Conservation (phyloP, 92 coral and sea anemone species). For the Heliopora coerulea region DNA sequence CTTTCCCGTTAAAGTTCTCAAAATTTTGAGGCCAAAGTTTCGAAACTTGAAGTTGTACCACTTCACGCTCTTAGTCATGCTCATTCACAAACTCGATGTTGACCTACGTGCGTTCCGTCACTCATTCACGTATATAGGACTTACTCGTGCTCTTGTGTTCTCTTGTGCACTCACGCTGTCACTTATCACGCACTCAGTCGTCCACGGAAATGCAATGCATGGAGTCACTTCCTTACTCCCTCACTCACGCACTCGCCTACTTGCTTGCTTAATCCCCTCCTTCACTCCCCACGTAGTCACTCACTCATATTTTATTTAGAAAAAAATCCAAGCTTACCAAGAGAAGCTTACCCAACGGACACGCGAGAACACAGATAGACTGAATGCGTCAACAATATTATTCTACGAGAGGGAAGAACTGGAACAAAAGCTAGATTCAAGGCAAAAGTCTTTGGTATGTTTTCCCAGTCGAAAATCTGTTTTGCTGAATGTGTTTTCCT, state of each 20-base stretch:
- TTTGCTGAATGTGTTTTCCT: neutral
- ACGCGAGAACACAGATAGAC: constrained; percentile 89
- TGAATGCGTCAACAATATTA: constrained; percentile 84
- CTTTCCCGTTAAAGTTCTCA: no score
- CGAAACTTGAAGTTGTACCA: no score
- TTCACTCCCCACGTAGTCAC: neutral
- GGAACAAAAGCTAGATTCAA: constrained; percentile 85
- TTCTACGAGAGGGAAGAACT: constrained; percentile 87
- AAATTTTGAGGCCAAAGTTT: no score
- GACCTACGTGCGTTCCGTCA: no score
- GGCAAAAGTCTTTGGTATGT: constrained; percentile 92
- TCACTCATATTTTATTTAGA: constrained; percentile 43
- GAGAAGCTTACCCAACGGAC: constrained; percentile 83
- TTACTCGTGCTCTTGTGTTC: no score
- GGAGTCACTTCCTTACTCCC: no score
- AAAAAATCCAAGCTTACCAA: constrained; percentile 82
- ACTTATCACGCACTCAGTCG: no score
- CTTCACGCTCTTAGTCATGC: no score
- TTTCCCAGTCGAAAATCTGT: neutral
- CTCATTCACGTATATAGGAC: no score
- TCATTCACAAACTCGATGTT: no score
- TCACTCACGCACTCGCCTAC: neutral
- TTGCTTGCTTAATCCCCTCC: neutral
- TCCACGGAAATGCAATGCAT: no score
- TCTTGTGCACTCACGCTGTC: no score